These are phyloP conservation scores for Salvelinus sp. DNA, from an alignment of 2,113 vertebrate genomes.

Conservation along the genomic window DNA sequence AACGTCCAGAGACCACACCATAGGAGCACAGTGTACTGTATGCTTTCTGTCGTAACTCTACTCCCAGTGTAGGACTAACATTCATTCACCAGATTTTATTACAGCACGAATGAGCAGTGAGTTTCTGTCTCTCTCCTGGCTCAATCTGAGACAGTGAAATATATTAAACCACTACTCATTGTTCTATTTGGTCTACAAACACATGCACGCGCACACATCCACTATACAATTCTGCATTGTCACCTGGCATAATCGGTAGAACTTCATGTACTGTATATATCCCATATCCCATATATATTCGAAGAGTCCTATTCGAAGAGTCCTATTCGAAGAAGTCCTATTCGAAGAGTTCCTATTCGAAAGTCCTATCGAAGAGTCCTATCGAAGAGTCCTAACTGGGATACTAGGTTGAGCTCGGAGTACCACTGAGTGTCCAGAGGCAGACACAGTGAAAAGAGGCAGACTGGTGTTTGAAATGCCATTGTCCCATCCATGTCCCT, in stretches of 20 bases:
- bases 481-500: constrained; percentile 12
- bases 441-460: constrained; percentile 3
- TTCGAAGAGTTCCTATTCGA: no score
- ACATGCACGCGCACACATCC: no score
- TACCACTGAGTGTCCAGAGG: not conserved
- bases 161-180: constrained; percentile 49
- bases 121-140: not conserved
- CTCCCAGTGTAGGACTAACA: not conserved
- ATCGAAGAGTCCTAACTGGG: no score
- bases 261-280: not conserved
- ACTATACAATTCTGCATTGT: no score
- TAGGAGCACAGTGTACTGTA: not conserved
- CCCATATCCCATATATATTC: not conserved
- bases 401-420: not conserved
- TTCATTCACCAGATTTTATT: constrained; percentile 24
- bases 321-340: no score
- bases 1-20: no score
- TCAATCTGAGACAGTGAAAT: constrained; percentile 25
- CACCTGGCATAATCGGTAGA: not conserved
- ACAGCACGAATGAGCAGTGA: constrained; percentile 16
- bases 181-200: constrained; percentile 46
- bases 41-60: not conserved
- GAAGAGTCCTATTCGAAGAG: no score
- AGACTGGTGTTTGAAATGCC: constrained; percentile 28
- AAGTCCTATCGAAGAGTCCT: no score